Evolutionary conservation across 2,113 vertebrate genomes (phyloP), one percentile per base, ranked within the genome.

Genomic region (Tichodroma muraria): DNA sequence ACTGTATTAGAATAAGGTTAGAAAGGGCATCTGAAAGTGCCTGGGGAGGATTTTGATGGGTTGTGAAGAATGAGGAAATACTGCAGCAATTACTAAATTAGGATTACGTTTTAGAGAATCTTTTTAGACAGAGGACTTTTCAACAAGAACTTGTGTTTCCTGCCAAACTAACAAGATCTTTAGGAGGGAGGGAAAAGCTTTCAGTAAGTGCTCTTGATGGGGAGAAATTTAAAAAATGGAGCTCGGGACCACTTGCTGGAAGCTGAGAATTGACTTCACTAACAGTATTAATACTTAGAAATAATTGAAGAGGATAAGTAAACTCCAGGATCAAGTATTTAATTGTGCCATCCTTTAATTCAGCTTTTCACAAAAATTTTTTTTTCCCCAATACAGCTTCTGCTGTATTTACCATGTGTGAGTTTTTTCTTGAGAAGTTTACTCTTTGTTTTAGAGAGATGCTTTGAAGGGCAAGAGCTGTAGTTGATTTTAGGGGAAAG

Each of bases 121-220:
- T 37, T 78, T 84, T 89, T 71, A 75, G 72, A 68, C 53, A 31
- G 86, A 95, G 47, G 45, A n/a, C 73, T 92, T 92, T 37, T 93
- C 52, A 68, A 90, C 44, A n/a, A 68, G 86, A 90, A 64, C 45
- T 75, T 88, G 65, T 37, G 57, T 94, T 94, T 92, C 93, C 91
- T 97, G 94, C 89, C 88, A 97, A 88, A 88, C 72, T 11, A 85
- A 95, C 66, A 77, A 89, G 70, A 83, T 88, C 70, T 94, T 95
- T 64, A 90, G 72, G 85, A 94, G 66, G 42, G 30, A 88, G 77
- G 49, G 69, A 71, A 38, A 59, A 95, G 88, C 88, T 95, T 85
- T 75, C 45, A 47, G 6, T 94, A 83, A 94, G 90, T 94, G 81
- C 89, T 61, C 85, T 93, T 91, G 85, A 95, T 45, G 25, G 82